A percentile compares a stretch with the other conserved stretches of the same genome.
Conservation (phyloP, 2,888 invertebrate genomes). For the Pollenia angustigena region DNA sequence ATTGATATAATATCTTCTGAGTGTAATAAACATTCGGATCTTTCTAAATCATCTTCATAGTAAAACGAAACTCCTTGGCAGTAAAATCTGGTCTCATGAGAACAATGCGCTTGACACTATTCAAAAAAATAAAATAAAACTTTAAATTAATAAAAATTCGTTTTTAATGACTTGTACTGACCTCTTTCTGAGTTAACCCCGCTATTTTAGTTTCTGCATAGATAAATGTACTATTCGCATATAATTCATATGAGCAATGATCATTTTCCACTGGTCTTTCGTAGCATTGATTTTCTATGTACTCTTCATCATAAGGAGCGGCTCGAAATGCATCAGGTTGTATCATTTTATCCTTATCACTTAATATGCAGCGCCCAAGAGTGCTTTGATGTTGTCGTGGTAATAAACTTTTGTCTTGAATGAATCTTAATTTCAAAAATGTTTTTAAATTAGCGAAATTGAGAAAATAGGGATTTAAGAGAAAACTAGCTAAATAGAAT, state of each 20-base stretch:
- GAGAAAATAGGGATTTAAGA: too few species aligned
- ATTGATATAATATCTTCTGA: conserved; percentile 92
- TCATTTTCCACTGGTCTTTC: conserved; percentile 86
- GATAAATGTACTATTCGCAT: conserved; percentile 88
- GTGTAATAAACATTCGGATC: conserved; percentile 88
- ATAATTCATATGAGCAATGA: conserved; percentile 91
- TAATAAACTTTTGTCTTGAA: conserved; percentile 49
- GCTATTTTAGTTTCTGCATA: conserved; percentile 85
- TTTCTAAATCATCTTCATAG: conserved; percentile 78
- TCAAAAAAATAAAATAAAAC: background rate
- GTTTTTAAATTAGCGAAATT: too few species aligned
- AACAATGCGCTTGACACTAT: conserved; percentile 87
- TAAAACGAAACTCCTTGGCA: conserved; percentile 89
- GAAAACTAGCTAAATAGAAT: too few species aligned
- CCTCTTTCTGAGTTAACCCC: conserved; percentile 84
- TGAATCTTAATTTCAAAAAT: conserved; percentile 41
- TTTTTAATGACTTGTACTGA: conserved; percentile 73
- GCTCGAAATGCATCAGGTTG: conserved; percentile 91
- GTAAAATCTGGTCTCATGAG: conserved; percentile 87
- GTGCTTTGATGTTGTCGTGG: conserved; percentile 72
- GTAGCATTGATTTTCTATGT: conserved; percentile 93
- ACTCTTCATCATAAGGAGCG: conserved; percentile 90
- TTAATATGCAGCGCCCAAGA: conserved; percentile 88
- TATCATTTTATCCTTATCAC: conserved; percentile 89
- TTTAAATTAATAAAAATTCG: background rate